phyloP scores from a whole-genome alignment of 2,888 invertebrate genomes.

The Ischnura elegans region DNA sequence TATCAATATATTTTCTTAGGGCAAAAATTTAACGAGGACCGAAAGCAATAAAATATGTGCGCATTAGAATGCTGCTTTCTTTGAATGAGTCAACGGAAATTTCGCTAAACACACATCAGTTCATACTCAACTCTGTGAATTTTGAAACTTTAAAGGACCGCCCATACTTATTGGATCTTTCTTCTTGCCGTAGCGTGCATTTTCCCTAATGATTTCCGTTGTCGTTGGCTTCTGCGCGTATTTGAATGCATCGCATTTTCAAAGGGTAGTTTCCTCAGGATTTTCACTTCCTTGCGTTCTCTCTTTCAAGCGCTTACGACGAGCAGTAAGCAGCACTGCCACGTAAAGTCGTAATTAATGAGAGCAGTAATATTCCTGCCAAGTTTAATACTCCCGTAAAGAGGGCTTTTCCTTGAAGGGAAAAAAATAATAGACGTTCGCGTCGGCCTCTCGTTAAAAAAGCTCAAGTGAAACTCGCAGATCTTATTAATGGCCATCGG shows the following conservation, averaged over 20 bases:
- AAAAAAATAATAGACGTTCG: not conserved
- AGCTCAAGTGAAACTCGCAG: not conserved
- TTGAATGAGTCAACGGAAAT: not conserved
- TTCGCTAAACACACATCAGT: not conserved
- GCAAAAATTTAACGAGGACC: not conserved
- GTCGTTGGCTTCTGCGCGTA: not conserved
- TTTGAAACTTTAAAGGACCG: not conserved
- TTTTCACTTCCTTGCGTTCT: not conserved
- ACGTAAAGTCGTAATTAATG: not conserved
- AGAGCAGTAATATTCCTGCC: not conserved
- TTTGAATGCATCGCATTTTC: not conserved
- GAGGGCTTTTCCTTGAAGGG: not conserved
- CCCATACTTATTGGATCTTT: not conserved
- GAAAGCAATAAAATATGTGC: not conserved
- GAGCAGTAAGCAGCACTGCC: not conserved
- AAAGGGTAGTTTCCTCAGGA: not conserved
- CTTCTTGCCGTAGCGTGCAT: not conserved
- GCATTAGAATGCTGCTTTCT: not conserved
- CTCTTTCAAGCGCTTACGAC: not conserved
- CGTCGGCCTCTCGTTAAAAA: not conserved
- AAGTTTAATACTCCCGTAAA: not conserved
- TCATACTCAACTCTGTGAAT: not conserved
- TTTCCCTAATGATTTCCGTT: not conserved
- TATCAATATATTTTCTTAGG: not conserved
- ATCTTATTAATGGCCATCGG: constrained; percentile 16